These are phyloP conservation scores for Hylomyscus alleni DNA, from an alignment of 2,797 vertebrate genomes.

Conservation along the genomic window DNA sequence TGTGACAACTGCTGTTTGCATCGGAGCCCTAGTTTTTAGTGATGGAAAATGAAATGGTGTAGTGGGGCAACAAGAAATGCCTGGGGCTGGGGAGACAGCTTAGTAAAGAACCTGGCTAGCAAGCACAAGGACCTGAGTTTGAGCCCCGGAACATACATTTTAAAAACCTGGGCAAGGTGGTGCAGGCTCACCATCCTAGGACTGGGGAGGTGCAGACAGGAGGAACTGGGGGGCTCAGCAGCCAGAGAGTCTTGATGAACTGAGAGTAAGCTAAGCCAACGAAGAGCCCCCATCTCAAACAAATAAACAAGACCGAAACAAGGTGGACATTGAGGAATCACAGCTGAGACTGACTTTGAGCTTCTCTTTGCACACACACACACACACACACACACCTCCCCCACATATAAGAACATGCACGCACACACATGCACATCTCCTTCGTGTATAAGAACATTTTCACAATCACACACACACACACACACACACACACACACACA, in stretches of 20 bases:
- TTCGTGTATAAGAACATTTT: no score
- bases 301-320: background rate
- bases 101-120: background rate
- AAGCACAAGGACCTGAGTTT: background rate
- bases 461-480: no score
- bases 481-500: no score
- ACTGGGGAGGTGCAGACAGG: background rate
- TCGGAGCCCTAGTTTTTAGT: background rate
- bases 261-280: background rate
- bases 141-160: background rate
- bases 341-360: background rate
- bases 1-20: background rate
- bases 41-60: background rate
- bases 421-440: background rate
- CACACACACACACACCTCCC: background rate
- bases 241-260: background rate
- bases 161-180: background rate
- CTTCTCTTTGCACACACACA: background rate
- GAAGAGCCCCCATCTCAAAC: background rate
- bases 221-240: background rate
- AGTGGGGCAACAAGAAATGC: accelerated
- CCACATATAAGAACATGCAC: background rate
- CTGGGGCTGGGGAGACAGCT: background rate
- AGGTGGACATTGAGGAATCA: background rate
- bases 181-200: no score